Base-by-base conservation (phyloP, 2,888 invertebrate genomes). In the Taphrorychus bicolor region DNA sequence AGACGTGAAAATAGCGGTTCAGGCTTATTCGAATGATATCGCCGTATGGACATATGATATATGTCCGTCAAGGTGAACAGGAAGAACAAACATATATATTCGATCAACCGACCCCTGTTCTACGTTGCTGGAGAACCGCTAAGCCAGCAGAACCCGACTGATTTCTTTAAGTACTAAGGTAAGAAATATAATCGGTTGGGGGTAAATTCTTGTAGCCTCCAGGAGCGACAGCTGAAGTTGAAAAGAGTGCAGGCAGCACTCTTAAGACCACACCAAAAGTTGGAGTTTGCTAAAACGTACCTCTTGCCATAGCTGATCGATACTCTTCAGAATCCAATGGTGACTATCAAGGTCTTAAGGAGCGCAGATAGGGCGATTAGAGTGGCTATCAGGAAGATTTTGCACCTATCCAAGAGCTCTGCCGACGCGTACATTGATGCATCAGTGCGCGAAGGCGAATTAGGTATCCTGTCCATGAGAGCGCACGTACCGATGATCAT, bases 1-100 rank as follows among this genome's bases (percentile, higher is more conserved):
- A 0, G 24, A 14, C 3, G 14, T 19, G 2, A n/a, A 24, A 14
- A 5, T 68, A 5, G 1, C 54, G 3, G 40, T 56, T 1, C 4
- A 64, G 24, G 70, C 66, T 2, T 72, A 60, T 40, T 69, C 69
- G 1, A 71, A 72, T 19, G 70, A 72, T 21, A 48, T 71, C 4
- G 16, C 45, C 2, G 58, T 56, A 0, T 16, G n/a, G n/a, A n/a
- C n/a, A n/a, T n/a, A n/a, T n/a, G n/a, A n/a, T n/a, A n/a, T n/a
- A n/a, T 64, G 9, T 42, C 62, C 3, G 41, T 61, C 2, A 41
- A 49, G 3, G 61, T 57, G 9, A n/a, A n/a, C n/a, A n/a, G n/a
- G n/a, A n/a, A n/a, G n/a, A n/a, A n/a, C n/a, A n/a, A n/a, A n/a
- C n/a, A n/a, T n/a, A n/a, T n/a, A n/a, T n/a, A n/a, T n/a, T n/a